Evolutionary conservation across 2,888 invertebrate genomes (phyloP), one percentile per base, ranked within the genome.

Genomic region (Eilema sororculum): DNA sequence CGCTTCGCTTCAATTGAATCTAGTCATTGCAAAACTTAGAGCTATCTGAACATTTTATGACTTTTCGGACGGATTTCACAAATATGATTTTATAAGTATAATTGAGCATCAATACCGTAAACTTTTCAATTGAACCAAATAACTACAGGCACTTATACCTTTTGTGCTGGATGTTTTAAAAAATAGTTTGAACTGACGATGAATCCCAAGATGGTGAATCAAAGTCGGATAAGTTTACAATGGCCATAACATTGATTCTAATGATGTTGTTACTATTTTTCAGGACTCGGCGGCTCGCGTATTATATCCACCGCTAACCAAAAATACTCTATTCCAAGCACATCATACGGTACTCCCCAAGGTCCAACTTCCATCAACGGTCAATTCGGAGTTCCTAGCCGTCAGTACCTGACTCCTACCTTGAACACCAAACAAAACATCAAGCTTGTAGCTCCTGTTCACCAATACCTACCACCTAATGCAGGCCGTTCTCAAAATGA

Each of bases 401-500:
- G 91, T 68, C 94, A 95, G 76, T 94, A 94, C 85, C 83, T 92
- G 74, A 88, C 93, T 8, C 94, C 94, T 2, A 89, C 87, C 72
- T 70, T 84, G 22, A 66, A 71, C 33, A 79, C 85, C 81, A 87
- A 89, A 74, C 92, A 67, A n/a, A 41, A 62, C 41, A 24, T 61
- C 60, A 67, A 67, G 56, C 28, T 52, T 37, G 71, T 65, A 52
- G 28, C 68, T 22, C 13, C 67, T 22, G 64, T 37, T 60, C 67
- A 64, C 22, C 71, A 71, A 16, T 71, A 67, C 33, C 33, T 67
- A 13, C 56, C 64, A 60, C 71, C 71, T 52, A 62, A 58, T 59
- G 58, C 63, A 30, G 69, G 69, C 5, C 67, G 64, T 59, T 13
- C 37, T 22, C n/a, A 65, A 30, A 60, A 25, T n/a, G 63, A 52